Conservation (phyloP, 1,140 invertebrate species). For the Drosophila prosaltans region DNA sequence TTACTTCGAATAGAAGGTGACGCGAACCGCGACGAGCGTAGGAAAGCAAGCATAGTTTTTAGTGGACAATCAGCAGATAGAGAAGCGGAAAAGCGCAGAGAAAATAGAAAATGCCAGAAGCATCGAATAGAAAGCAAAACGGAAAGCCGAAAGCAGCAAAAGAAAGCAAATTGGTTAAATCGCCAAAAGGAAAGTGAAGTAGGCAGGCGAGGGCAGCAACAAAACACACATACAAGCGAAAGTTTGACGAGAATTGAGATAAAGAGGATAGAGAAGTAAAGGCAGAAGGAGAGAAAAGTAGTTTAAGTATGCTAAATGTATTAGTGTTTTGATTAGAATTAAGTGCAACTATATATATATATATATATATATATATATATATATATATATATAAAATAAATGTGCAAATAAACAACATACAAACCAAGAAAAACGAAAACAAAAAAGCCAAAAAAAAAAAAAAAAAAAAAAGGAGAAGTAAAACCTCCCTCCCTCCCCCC, state of each 20-base stretch:
- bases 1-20: slow-evolving; percentile 37
- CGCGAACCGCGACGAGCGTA: slow-evolving; percentile 28
- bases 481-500: no score
- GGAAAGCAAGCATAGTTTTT: slow-evolving; percentile 76
- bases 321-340: slow-evolving; percentile 78
- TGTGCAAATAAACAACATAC: slow-evolving; percentile 15
- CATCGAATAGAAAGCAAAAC: slow-evolving; percentile 11
- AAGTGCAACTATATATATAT: slow-evolving; percentile 50
- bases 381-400: slow-evolving; percentile 27
- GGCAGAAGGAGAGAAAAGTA: slow-evolving; percentile 58
- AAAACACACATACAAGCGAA: slow-evolving; percentile 10
- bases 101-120: slow-evolving; percentile 1
- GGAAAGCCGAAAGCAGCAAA: slow-evolving; percentile 23
- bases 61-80: slow-evolving; percentile 76
- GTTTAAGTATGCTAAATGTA: slow-evolving; percentile 74
- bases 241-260: neutral
- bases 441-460: neutral
- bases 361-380: slow-evolving; percentile 37
- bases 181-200: slow-evolving; percentile 11
- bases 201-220: neutral
- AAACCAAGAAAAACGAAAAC: no score
- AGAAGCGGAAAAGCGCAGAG: slow-evolving; percentile 23
- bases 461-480: neutral
- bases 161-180: slow-evolving; percentile 2
- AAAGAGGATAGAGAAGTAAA: neutral